Conservation (phyloP, 2,113 vertebrate species). For the Trachemys scripta region DNA sequence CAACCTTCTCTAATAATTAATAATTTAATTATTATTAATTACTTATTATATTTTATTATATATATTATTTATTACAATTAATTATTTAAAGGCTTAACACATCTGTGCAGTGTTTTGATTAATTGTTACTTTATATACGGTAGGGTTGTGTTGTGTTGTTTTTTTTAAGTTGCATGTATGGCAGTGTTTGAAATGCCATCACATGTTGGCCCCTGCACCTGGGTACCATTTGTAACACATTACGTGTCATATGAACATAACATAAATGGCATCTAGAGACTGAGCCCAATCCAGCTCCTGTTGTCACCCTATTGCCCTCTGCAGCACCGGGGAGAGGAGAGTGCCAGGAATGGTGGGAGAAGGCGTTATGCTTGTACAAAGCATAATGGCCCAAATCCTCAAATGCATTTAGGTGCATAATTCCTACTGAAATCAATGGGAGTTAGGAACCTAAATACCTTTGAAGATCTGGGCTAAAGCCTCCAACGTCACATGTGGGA, state of each 20-base stretch:
- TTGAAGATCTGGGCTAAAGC: neutral
- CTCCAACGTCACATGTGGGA: neutral
- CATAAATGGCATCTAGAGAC: neutral
- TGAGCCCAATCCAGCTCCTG: neutral
- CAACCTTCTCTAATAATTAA: neutral
- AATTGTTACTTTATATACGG: accelerated
- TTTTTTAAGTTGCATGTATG: neutral
- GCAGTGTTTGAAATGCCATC: neutral
- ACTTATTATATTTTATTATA: no score
- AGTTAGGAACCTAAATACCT: neutral
- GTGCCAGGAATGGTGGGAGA: neutral
- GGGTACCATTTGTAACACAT: neutral
- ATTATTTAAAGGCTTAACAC: neutral
- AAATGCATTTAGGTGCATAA: neutral
- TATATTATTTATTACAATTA: neutral
- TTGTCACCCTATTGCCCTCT: neutral
- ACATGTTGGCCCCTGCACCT: neutral
- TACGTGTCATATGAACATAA: neutral
- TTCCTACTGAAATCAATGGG: neutral
- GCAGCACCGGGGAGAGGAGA: neutral
- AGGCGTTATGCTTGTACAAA: neutral
- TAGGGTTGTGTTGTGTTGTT: accelerated
- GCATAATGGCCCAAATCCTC: neutral
- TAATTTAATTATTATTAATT: neutral
- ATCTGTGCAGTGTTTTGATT: neutral